Base-by-base conservation (phyloP, 2,797 vertebrate genomes). In the Malacoctenus gilli region DNA sequence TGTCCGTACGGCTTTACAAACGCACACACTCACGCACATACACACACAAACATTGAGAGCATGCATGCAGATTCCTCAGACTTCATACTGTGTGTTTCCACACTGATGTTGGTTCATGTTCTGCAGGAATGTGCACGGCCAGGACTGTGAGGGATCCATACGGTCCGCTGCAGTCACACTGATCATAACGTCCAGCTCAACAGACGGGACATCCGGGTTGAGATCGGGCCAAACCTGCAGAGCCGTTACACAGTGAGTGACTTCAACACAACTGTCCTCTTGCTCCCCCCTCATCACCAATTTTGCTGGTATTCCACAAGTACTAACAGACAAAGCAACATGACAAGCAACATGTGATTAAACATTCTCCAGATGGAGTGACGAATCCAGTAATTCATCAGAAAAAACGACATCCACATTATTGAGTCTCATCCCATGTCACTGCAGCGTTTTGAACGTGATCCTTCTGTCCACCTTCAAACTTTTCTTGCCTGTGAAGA, bases 61-160 rank as follows among this genome's bases (percentile, higher is more conserved):
- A 44, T 23, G 13, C 35, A 57, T 3, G 52, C 28, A 34, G 43
- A 32, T 46, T 22, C 32, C 41, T 38, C 31, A 52, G 39, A 34
- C 28, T 61, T 50, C 14, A 35, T 42, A 20, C 47, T 23, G 31
- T 28, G 32, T 55, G 14, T 32, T 65, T 28, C 41, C 2, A 23
- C 2, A 20, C 5, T 10, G 15, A 43, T 46, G 11, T 54, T 46
- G 6, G 5, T 25, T 32, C 40, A 32, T 30, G 30, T 28, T 32
- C n/a, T 31, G 34, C 2, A 14, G 47, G 49, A 74, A 75, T 59
- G 48, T 44, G 32, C 38, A 14, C 5, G 34, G 52, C 44, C 31
- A n/a, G 52, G 49, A 54, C 63, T 39, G 40, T 44, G 36, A 52
- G 25, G 5, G 59, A 68, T 59, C 38, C 4, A 21, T 76, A 11